Base-by-base conservation (phyloP, 2,113 vertebrate genomes). In the Channa argus region DNA sequence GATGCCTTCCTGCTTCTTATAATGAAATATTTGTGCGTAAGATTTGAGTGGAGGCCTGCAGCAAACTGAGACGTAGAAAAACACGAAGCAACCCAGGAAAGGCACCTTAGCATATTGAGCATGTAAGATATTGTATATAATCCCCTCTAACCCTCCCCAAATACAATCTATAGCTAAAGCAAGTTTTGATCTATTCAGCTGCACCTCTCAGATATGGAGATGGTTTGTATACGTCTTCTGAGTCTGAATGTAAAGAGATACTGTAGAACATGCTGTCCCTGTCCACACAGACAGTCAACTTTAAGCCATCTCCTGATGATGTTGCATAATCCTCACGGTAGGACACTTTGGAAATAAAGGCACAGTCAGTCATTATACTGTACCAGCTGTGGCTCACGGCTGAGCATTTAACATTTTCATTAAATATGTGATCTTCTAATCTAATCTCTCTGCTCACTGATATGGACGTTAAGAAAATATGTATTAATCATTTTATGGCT, bases 241-340 rank as follows among this genome's bases (percentile, higher is more conserved):
- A 45, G 71, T 60, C 5, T 45, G 51, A 62, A 56, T 80, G 65
- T 70, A 84, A 74, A 66, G 55, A 52, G 59, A 79, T 69, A 77
- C 65, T 43, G 43, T 1, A 56, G 76, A 61, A 77, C 65, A 74
- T 49, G 71, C 71, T 69, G 79, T 79, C 70, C 73, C 64, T 59
- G 60, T 71, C 37, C 15, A 63, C 66, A 62, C 67, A 65, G 63
- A 62, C 67, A 65, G 63, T 77, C 67, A 71, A 62, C 71, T 77
- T 39, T 78, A 71, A 85, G 44, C 84, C 70, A 78, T 87, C 87
- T 80, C 81, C 79, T 70, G 83, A 80, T 86, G 81, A 86, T 86
- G 82, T 90, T 91, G 86, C 83, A 79, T 89, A 90, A 92, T 88
- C 80, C 66, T 74, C 80, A 73, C 58, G 85, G 75, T 83, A 65